Conservation (phyloP, 2,888 invertebrate species). For the Cyclophora punctaria region DNA sequence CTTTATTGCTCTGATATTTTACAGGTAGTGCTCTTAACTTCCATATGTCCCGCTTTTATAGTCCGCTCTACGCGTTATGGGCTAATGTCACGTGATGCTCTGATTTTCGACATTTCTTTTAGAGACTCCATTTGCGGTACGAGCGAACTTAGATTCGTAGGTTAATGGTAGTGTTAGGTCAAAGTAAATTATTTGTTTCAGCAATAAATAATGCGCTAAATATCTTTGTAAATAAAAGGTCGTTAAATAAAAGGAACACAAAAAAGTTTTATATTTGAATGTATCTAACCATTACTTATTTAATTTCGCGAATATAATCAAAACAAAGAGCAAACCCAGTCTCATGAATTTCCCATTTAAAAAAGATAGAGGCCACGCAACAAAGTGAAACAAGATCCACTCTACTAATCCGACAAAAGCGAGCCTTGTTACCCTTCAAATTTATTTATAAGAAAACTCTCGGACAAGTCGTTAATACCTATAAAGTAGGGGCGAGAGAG, state of each 20-base stretch:
- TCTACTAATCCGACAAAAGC: constrained; percentile 75
- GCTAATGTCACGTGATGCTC: constrained; percentile 64
- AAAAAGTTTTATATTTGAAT: background rate
- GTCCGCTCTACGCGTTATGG: constrained; percentile 66
- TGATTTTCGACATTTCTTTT: constrained; percentile 33
- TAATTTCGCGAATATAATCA: constrained; percentile 23
- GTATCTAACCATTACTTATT: too few relatives aligned
- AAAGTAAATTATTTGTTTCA: too few relatives aligned
- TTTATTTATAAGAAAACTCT: constrained; percentile 77
- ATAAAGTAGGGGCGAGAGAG: constrained; percentile 76
- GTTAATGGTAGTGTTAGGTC: too few relatives aligned
- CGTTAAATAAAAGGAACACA: too few relatives aligned
- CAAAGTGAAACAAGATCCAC: constrained; percentile 76
- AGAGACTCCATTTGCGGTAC: constrained; percentile 1
- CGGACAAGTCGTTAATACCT: constrained; percentile 76
- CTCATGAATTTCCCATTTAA: constrained; percentile 59
- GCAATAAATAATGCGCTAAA: too few relatives aligned
- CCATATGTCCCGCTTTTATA: constrained; percentile 69
- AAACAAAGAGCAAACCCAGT: constrained; percentile 33
- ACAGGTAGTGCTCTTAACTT: constrained; percentile 72
- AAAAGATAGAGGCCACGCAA: constrained; percentile 66
- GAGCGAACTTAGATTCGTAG: too few relatives aligned
- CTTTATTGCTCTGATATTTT: constrained; percentile 73
- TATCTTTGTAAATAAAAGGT: too few relatives aligned
- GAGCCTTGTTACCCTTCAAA: constrained; percentile 76